phyloP scores from a whole-genome alignment of 2,888 invertebrate species.

The Phengaris arion region DNA sequence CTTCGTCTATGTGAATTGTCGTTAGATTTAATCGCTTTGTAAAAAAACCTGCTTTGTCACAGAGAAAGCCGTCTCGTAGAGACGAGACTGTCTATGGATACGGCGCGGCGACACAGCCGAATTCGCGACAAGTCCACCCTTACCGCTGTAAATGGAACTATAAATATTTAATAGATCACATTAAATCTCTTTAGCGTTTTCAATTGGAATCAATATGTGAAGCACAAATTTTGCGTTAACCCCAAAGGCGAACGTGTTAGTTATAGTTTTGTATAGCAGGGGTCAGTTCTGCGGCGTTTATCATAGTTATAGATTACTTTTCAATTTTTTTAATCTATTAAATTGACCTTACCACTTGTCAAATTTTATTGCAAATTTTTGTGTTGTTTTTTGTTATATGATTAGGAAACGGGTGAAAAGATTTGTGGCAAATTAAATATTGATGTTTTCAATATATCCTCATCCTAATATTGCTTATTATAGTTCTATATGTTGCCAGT shows the following conservation, averaged over 20 bases:
- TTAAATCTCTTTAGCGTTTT: constrained; percentile 30
- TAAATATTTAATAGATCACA: constrained; percentile 35
- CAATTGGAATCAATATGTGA: constrained; percentile 22
- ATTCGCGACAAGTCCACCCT: constrained; percentile 38
- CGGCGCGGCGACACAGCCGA: constrained; percentile 47
- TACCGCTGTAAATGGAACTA: constrained; percentile 40
- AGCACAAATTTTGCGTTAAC: constrained; percentile 51
- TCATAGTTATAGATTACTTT: constrained; percentile 56
- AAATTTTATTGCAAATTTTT: constrained; percentile 53
- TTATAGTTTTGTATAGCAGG: constrained; percentile 49
- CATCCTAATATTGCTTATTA: not conserved
- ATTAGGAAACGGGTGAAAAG: not conserved
- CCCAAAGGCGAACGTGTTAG: constrained; percentile 36
- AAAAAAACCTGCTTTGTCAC: constrained; percentile 50
- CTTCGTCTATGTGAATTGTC: constrained; percentile 55
- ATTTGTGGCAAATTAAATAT: not conserved
- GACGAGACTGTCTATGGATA: constrained; percentile 45
- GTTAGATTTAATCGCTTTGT: constrained; percentile 50
- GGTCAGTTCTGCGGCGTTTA: constrained; percentile 51
- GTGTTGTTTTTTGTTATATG: not conserved
- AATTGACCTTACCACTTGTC: constrained; percentile 69
- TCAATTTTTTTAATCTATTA: constrained; percentile 51
- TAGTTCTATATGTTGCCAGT: constrained; percentile 35
- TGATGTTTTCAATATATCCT: constrained; percentile 2
- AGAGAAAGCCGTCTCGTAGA: constrained; percentile 41